A percentile compares a stretch with the other conserved stretches of the same genome.
Conservation (phyloP, 2,113 vertebrate genomes). For the Catharus fuscescens region DNA sequence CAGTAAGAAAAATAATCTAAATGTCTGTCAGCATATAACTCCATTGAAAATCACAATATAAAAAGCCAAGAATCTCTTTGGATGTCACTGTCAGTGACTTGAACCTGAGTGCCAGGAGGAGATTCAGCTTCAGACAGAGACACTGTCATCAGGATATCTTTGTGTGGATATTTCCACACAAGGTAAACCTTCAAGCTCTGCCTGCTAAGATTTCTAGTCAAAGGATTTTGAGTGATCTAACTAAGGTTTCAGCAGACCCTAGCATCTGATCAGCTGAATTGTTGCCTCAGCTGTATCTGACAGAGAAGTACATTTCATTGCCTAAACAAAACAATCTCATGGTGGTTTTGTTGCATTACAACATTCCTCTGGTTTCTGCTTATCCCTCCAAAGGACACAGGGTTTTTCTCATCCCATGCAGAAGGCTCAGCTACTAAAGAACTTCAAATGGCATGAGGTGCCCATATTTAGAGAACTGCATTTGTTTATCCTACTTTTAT, state of each 20-base stretch:
- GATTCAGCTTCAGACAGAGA: background rate
- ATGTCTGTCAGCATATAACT: background rate
- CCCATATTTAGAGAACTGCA: fast-evolving
- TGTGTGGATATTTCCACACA: background rate
- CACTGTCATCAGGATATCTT: background rate
- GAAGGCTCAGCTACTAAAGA: background rate
- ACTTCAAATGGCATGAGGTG: background rate
- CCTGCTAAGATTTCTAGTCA: background rate
- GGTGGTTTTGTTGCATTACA: background rate
- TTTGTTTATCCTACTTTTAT: background rate
- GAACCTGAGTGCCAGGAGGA: background rate
- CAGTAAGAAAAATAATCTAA: background rate
- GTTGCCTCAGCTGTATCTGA: background rate
- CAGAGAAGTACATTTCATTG: background rate
- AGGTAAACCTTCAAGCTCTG: background rate
- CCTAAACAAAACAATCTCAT: background rate
- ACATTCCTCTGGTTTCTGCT: background rate
- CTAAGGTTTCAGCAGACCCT: background rate
- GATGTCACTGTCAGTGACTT: background rate
- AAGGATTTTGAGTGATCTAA: background rate
- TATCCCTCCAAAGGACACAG: background rate
- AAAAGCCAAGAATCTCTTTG: background rate
- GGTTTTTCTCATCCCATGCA: background rate
- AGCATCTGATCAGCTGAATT: background rate
- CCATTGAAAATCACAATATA: background rate